Percentiles rank a stretch among this genome's conserved stretches.
These are phyloP conservation scores for Marcusenius ussheri DNA, from an alignment of 2,113 vertebrate species.

Conservation along the genomic window DNA sequence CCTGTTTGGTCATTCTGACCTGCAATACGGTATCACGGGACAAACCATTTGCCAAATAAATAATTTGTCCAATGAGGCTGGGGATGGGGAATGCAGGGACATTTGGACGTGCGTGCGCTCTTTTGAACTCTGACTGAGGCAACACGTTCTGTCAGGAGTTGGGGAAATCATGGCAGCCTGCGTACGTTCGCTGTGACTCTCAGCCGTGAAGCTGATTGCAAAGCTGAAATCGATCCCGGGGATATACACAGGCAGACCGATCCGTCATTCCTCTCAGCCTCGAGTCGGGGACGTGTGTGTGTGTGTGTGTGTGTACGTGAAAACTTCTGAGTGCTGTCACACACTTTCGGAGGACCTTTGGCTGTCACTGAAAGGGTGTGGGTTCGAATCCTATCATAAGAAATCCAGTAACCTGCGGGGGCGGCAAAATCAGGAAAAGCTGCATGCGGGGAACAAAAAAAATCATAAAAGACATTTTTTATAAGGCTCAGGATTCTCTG, in stretches of 20 bases:
- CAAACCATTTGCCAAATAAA: background rate
- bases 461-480: background rate
- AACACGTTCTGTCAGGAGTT: background rate
- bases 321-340: background rate
- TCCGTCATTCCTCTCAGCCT: background rate
- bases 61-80: background rate
- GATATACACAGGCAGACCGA: background rate
- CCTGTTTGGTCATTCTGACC: background rate
- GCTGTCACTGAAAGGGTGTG: background rate
- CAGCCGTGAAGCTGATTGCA: background rate
- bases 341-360: background rate
- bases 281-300: background rate
- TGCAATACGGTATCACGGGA: background rate
- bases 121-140: background rate
- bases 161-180: background rate
- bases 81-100: background rate
- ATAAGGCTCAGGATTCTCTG: background rate
- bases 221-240: background rate
- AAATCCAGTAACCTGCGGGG: background rate
- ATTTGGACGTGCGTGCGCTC: background rate
- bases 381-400: background rate
- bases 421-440: background rate
- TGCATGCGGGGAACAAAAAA: background rate
- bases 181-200: background rate
- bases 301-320: background rate